Percentiles rank a stretch among this genome's conserved stretches.
These are phyloP conservation scores for Rhinichthys osculus DNA, from an alignment of 2,797 vertebrate genomes.

Conservation along the genomic window DNA sequence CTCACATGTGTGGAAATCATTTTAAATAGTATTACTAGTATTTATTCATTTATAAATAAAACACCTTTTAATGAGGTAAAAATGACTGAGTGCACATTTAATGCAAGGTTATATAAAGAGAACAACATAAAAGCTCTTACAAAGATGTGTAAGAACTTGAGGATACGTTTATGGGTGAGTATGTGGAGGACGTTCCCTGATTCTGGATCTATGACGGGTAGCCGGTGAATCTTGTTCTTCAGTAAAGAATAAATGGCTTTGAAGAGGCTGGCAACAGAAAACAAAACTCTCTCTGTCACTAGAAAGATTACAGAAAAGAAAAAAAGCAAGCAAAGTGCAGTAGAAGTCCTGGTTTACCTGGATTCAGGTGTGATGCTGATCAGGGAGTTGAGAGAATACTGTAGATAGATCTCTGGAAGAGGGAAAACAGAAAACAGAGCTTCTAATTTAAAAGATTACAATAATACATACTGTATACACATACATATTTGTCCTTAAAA, in stretches of 20 bases:
- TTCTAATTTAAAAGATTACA: neutral
- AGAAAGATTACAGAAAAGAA: constrained; percentile 18
- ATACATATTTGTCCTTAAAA: neutral
- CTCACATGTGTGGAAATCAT: too few relatives aligned
- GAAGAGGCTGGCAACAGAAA: constrained; percentile 85
- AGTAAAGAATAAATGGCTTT: constrained; percentile 96
- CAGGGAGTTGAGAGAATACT: constrained; percentile 92
- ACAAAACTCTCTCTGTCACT: constrained; percentile 52
- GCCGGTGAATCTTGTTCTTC: constrained; percentile 98
- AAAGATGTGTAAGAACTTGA: constrained; percentile 99
- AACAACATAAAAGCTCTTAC: constrained; percentile 76
- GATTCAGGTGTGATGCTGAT: constrained; percentile 97
- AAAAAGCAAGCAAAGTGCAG: neutral
- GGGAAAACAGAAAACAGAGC: constrained; percentile 30
- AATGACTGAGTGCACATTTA: neutral
- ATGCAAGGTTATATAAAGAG: neutral
- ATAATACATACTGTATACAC: neutral
- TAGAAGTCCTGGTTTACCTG: constrained; percentile 80
- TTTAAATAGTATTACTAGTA: too few relatives aligned
- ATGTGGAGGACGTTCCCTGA: constrained; percentile 98
- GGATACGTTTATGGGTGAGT: constrained; percentile 98
- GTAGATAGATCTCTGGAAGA: constrained; percentile 89
- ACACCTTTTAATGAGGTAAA: too few relatives aligned
- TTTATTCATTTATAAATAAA: too few relatives aligned
- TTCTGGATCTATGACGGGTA: constrained; percentile 95